These are phyloP conservation scores for Rhagophthalmus giganteus DNA, from an alignment of 2,888 invertebrate genomes.

Conservation along the genomic window DNA sequence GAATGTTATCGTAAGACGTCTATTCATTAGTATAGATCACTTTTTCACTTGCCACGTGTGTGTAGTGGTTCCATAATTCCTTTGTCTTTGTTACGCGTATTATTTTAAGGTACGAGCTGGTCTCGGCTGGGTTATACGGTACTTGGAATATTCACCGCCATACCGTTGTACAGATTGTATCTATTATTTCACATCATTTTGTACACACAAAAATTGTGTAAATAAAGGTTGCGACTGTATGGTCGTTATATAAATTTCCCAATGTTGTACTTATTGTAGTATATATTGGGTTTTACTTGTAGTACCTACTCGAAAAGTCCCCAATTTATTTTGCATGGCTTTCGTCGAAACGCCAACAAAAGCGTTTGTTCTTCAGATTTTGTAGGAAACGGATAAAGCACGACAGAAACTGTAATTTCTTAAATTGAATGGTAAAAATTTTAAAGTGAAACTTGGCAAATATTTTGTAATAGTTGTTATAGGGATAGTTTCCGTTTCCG, in stretches of 20 bases:
- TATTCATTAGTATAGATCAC: conserved; percentile 30
- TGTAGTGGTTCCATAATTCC: conserved; percentile 24
- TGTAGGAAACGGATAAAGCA: too few species aligned
- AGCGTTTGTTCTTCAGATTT: too few species aligned
- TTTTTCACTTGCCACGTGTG: conserved; percentile 31
- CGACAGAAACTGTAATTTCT: too few species aligned
- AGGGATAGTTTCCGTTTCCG: too few species aligned
- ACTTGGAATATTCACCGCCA: conserved; percentile 38
- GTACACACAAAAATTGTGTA: conserved; percentile 53
- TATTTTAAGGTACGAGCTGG: conserved; percentile 47
- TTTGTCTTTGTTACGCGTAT: conserved; percentile 24
- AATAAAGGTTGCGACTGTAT: conserved; percentile 51
- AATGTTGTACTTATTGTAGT: too few species aligned
- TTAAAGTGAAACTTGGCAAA: too few species aligned
- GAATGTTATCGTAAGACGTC: conserved; percentile 44
- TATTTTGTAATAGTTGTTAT: too few species aligned
- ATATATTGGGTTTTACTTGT: too few species aligned
- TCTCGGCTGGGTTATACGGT: conserved; percentile 45
- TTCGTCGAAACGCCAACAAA: too few species aligned
- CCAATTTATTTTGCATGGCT: too few species aligned
- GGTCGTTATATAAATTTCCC: conserved; percentile 40
- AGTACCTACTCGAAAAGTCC: too few species aligned
- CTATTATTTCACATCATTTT: conserved; percentile 52
- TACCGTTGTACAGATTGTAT: conserved; percentile 42
- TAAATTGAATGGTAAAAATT: too few species aligned